Base-by-base conservation (phyloP, 2,888 invertebrate genomes). In the Alcis repandata region DNA sequence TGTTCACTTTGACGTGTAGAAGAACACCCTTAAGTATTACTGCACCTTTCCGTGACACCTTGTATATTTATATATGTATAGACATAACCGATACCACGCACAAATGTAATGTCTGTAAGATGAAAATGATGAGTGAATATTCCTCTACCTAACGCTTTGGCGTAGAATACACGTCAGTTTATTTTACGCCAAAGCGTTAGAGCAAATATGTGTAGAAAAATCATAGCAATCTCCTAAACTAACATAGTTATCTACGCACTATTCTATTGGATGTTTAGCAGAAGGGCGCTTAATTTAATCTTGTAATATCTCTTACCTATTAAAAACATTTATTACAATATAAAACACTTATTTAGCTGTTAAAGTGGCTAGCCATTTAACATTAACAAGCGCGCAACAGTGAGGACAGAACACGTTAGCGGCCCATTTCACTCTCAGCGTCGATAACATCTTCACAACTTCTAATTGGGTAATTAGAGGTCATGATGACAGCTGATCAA, bases 401-500 rank as follows among this genome's bases (percentile, higher is more conserved):
- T 13, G 38, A n/a, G 11, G 40, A 54, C 19, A 41, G 61, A 48
- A n/a, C 17, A 41, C 46, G 46, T 53, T 38, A 54, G 40, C 45
- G 36, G 32, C 27, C 2, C 17, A 22, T 40, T 56, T 43, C 22
- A 36, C 48, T 56, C 19, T 43, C 8, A 56, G 54, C 33, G 33
- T 36, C 43, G 62, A 62, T 45, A 51, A 52, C 27, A 53, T 52
- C 56, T 57, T 45, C 58, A 59, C 54, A 49, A 56, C 22, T 41
- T 59, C 51, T 52, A 57, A 63, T 59, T 56, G 51, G 51, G n/a
- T 38, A 20, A 51, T 51, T 51, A 51, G 13, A 36, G 36, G 51
- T 51, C n/a, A 13, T 13, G 51, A 51, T 17, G 51, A 51, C 27
- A 27, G 27, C 27, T 27, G 27, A 27, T 27, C 27, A 6, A 6